A percentile compares a stretch with the other conserved stretches of the same genome.
phyloP scores from a whole-genome alignment of 2,888 invertebrate genomes.

The Piscicola geometra region DNA sequence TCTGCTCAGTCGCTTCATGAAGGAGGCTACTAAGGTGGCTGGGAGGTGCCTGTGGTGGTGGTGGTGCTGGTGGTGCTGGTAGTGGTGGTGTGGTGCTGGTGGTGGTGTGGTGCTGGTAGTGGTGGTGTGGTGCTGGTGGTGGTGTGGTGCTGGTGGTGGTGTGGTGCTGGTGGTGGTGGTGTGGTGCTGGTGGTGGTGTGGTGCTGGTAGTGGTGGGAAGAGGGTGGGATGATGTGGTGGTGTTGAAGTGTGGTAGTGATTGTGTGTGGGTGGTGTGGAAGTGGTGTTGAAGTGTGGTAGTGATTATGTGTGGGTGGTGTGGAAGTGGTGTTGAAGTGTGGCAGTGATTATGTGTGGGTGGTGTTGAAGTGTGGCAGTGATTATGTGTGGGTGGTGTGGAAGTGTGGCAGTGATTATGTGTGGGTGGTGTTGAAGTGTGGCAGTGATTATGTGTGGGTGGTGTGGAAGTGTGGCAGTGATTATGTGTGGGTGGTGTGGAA shows the following conservation, averaged over 20 bases:
- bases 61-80: conserved; percentile 60
- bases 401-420: too few relatives aligned
- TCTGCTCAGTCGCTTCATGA: conserved; percentile 80
- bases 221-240: conserved; percentile 81
- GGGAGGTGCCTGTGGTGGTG: conserved; percentile 72
- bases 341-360: conserved; percentile 64
- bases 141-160: conserved; percentile 47
- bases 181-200: conserved; percentile 79
- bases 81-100: conserved; percentile 79
- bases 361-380: conserved; percentile 61
- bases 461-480: too few relatives aligned
- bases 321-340: conserved; percentile 71
- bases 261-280: conserved; percentile 75
- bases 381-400: too few relatives aligned
- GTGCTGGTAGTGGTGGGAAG: conserved; percentile 91
- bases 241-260: conserved; percentile 60
- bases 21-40: conserved; percentile 83
- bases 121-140: conserved; percentile 72
- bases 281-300: conserved; percentile 66
- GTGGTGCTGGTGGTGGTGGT: conserved; percentile 79
- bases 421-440: too few relatives aligned
- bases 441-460: too few relatives aligned
- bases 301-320: conserved; percentile 70
- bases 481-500: too few relatives aligned
- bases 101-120: too few relatives aligned